A percentile compares a stretch with the other conserved stretches of the same genome.
These are phyloP conservation scores for human DNA, from an alignment of 2,113 vertebrate genomes.

Conservation along the genomic window DNA sequence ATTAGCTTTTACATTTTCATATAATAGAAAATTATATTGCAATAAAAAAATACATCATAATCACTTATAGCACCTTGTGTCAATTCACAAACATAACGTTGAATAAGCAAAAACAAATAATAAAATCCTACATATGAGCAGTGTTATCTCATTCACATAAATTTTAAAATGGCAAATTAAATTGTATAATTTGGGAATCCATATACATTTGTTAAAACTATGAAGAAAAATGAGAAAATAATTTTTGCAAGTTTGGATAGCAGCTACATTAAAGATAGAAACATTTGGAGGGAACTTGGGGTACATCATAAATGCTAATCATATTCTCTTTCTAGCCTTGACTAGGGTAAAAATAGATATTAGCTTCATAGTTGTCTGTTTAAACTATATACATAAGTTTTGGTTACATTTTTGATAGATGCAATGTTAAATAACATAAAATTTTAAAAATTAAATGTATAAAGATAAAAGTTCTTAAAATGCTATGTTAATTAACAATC, in stretches of 20 bases:
- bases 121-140: not conserved
- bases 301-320: not conserved
- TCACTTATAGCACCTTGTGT: not conserved
- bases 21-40: not conserved
- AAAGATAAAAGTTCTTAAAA: not conserved
- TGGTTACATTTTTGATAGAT: not conserved
- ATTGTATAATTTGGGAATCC: not conserved
- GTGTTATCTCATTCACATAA: not conserved
- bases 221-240: not conserved
- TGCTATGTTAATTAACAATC: not conserved
- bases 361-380: not conserved
- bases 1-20: not conserved
- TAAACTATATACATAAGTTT: not conserved
- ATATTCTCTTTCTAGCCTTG: not conserved
- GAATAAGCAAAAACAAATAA: not conserved
- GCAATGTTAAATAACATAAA: not conserved
- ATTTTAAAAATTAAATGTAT: not conserved
- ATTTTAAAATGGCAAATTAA: not conserved
- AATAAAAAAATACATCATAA: not conserved
- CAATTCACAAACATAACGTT: not conserved
- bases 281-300: not conserved
- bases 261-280: not conserved
- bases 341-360: not conserved
- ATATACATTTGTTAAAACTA: not conserved
- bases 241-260: not conserved